A percentile compares a stretch with the other conserved stretches of the same genome.
Conservation (phyloP, 2,113 vertebrate species). For the Rhynchomys soricoides region DNA sequence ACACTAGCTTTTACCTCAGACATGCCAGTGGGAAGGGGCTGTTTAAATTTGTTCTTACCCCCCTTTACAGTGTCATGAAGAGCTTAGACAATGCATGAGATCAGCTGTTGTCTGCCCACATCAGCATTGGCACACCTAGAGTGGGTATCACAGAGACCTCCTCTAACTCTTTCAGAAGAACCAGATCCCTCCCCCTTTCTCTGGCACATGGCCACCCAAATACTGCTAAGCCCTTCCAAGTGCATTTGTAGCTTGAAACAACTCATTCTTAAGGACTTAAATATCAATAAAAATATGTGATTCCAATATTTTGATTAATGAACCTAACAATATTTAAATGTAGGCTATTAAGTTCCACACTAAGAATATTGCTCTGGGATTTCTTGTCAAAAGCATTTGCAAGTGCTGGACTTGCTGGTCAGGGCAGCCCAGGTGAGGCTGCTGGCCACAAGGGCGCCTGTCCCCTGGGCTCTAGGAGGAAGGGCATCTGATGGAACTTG, state of each 20-base stretch:
- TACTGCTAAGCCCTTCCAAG: not conserved
- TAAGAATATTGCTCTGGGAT: not conserved
- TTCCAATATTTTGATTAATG: constrained; percentile 55
- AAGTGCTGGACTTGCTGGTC: not conserved
- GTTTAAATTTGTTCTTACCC: not conserved
- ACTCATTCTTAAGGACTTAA: constrained; percentile 30
- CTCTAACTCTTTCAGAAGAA: not conserved
- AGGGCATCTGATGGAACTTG: fast-evolving
- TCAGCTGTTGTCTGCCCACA: not conserved
- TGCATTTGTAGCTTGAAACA: not conserved
- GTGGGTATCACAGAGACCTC: not conserved
- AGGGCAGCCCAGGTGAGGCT: too few species aligned
- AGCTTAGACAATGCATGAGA: not conserved
- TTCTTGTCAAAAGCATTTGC: not conserved
- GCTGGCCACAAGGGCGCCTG: not conserved
- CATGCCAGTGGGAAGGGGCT: not conserved
- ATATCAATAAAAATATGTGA: constrained; percentile 35
- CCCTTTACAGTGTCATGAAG: too few species aligned
- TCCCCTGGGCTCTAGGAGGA: not conserved
- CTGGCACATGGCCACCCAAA: not conserved
- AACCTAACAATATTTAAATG: not conserved
- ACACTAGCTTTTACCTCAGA: not conserved
- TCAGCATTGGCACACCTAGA: not conserved
- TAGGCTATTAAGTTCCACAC: not conserved
- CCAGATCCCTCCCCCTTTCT: fast-evolving